Conservation (phyloP, 2,888 invertebrate species). For the Leptothorax acervorum region DNA sequence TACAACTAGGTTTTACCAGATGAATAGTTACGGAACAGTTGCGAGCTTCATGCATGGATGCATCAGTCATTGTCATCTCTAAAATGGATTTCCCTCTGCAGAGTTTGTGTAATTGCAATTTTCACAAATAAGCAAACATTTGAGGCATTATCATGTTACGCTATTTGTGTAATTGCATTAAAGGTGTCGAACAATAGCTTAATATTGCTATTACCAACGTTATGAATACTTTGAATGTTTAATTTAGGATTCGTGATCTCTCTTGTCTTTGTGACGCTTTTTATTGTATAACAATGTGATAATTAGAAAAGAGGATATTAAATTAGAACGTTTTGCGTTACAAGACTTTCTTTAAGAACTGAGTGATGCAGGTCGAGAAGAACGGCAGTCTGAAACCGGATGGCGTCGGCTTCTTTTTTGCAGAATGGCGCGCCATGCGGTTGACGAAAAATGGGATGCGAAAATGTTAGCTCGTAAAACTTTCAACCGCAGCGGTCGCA, state of each 20-base stretch:
- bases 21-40: constrained; percentile 31
- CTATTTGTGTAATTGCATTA: background rate
- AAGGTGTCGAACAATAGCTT: background rate
- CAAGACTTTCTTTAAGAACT: background rate
- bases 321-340: constrained; percentile 1
- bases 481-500: constrained; percentile 32
- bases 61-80: constrained; percentile 22
- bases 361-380: background rate
- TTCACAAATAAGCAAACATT: constrained; percentile 18
- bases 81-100: constrained; percentile 12
- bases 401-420: background rate
- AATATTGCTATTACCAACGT: background rate
- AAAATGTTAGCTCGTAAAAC: constrained; percentile 49
- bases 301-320: background rate
- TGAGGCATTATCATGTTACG: background rate
- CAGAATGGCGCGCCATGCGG: background rate
- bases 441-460: constrained; percentile 36
- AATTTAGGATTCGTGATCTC: background rate
- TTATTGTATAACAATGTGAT: background rate
- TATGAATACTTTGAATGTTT: background rate
- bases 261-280: background rate
- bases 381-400: background rate
- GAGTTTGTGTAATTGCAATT: constrained; percentile 15
- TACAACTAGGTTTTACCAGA: background rate
- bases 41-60: constrained; percentile 2